phyloP scores from a whole-genome alignment of 1,140 invertebrate genomes.

The Drosophila nigrodunni region DNA sequence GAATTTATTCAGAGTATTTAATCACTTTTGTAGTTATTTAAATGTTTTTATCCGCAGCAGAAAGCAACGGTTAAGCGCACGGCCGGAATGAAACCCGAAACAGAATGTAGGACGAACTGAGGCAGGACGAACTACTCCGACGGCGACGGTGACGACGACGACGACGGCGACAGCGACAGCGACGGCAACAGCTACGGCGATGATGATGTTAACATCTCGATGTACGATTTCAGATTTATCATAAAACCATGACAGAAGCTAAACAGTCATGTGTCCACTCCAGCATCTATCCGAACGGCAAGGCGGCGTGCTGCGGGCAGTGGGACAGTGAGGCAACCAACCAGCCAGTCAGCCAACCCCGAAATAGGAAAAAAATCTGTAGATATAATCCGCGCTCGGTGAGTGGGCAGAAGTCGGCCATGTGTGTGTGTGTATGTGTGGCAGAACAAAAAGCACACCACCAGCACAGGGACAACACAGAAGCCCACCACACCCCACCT shows the following conservation, averaged over 20 bases:
- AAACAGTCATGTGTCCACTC: slow-evolving; percentile 80
- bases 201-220: slow-evolving; percentile 84
- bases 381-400: slow-evolving; percentile 80
- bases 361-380: slow-evolving; percentile 74
- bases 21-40: slow-evolving; percentile 8
- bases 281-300: slow-evolving; percentile 42
- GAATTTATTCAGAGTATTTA: not conserved
- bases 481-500: slow-evolving; percentile 17
- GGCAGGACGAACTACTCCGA: slow-evolving; percentile 14
- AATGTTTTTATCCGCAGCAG: slow-evolving; percentile 3
- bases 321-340: slow-evolving; percentile 50
- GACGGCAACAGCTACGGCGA: slow-evolving; percentile 49
- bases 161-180: slow-evolving; percentile 32
- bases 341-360: slow-evolving; percentile 73
- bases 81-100: slow-evolving; percentile 4
- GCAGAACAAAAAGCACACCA: slow-evolving; percentile 78
- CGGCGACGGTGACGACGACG: not conserved
- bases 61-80: slow-evolving; percentile 50
- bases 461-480: slow-evolving; percentile 53
- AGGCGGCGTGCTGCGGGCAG: too few species aligned
- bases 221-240: slow-evolving; percentile 84
- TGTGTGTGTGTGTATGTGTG: slow-evolving; percentile 43
- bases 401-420: slow-evolving; percentile 70
- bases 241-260: slow-evolving; percentile 83
- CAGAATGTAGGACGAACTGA: slow-evolving; percentile 6